A percentile compares a stretch with the other conserved stretches of the same genome.
phyloP scores from a whole-genome alignment of 2,888 invertebrate genomes.

The Noctua janthina region DNA sequence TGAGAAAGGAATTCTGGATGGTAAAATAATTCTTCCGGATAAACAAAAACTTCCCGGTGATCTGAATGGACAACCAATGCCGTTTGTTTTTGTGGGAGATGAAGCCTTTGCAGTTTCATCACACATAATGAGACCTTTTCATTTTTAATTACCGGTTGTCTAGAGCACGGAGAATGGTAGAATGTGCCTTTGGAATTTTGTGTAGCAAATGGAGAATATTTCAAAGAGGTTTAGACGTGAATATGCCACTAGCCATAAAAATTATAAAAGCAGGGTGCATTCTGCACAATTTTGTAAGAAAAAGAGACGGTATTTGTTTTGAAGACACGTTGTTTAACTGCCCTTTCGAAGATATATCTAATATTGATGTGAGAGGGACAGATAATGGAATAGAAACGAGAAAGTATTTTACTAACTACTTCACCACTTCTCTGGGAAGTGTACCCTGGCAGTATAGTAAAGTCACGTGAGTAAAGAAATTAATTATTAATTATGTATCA shows the following conservation, averaged over 20 bases:
- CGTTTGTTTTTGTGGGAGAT: constrained; percentile 9
- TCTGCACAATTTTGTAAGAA: constrained; percentile 38
- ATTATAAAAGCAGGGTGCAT: constrained; percentile 26
- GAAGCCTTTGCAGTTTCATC: constrained; percentile 3
- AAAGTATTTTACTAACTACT: neutral
- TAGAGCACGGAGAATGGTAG: constrained; percentile 17
- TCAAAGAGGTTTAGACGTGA: constrained; percentile 7
- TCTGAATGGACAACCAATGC: constrained; percentile 13
- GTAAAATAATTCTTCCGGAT: constrained; percentile 2
- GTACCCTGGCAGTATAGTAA: constrained; percentile 29
- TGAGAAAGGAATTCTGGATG: constrained; percentile 8
- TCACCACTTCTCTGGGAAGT: constrained; percentile 31
- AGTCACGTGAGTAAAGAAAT: constrained; percentile 37
- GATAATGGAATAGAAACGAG: no score
- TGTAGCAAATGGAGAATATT: constrained; percentile 11
- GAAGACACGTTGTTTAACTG: constrained; percentile 38
- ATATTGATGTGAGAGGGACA: constrained; percentile 29
- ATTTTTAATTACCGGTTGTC: constrained; percentile 45
- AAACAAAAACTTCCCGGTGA: constrained; percentile 33
- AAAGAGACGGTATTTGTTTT: constrained; percentile 38
- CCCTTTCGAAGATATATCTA: constrained; percentile 38
- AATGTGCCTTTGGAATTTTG: constrained; percentile 16
- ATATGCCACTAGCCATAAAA: constrained; percentile 8
- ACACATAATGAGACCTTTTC: constrained; percentile 13
- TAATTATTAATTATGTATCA: no score